Evolutionary conservation across 1,140 invertebrate species (phyloP).

Genomic region (Littorina saxatilis): DNA sequence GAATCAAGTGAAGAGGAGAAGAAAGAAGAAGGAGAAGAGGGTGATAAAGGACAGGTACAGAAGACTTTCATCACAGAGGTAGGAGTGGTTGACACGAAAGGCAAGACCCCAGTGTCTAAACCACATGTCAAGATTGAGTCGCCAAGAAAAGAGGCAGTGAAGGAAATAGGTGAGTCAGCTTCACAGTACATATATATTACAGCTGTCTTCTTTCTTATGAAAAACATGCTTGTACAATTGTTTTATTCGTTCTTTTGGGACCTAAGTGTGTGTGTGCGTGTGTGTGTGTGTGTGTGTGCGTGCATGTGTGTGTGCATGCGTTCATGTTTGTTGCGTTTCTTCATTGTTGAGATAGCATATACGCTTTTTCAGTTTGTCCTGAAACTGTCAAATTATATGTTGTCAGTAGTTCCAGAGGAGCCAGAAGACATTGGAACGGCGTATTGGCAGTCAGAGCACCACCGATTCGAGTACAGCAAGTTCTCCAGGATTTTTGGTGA

Average conservation of each 20-base stretch:
- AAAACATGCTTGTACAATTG: no score
- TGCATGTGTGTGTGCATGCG: no score
- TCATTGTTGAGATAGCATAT: no score
- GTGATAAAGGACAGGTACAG: background rate
- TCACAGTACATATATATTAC: no score
- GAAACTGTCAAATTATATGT: no score
- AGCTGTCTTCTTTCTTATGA: no score
- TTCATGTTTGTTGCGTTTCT: no score
- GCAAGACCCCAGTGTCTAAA: background rate
- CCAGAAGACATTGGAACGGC: slow-evolving; percentile 49
- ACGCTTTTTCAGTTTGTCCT: no score
- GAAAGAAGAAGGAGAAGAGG: slow-evolving; percentile 30
- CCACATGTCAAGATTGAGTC: background rate
- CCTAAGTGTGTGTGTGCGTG: no score
- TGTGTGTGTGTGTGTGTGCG: no score
- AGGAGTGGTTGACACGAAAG: background rate
- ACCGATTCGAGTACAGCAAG: slow-evolving; percentile 69
- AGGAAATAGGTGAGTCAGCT: slow-evolving; percentile 8
- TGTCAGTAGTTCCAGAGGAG: background rate
- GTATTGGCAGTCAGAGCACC: slow-evolving; percentile 73
- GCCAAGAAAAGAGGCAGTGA: background rate
- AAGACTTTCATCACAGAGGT: slow-evolving; percentile 25
- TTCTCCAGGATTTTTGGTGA: slow-evolving; percentile 59
- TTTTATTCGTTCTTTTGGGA: no score
- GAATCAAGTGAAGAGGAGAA: background rate